Base-by-base conservation (phyloP, 2,888 invertebrate genomes). In the Polietes domitor region DNA sequence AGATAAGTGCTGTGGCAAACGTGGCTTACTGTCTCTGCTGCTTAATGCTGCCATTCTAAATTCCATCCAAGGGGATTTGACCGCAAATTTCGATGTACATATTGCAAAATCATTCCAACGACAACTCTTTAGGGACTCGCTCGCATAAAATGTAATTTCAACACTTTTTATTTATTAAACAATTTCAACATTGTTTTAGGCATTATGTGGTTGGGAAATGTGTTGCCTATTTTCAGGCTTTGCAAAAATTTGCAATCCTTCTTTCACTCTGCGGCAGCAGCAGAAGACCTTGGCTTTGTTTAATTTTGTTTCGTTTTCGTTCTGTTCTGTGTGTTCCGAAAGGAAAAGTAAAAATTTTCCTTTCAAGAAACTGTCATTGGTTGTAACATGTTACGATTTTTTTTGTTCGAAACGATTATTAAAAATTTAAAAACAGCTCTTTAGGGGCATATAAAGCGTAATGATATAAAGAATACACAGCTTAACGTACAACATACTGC, bases 341-440 rank as follows among this genome's bases (percentile, higher is more conserved):
- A 3, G 19, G 68, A 26, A 58, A 58, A 58, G 58, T 43, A 12
- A 43, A 68, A 68, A 43, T 68, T 15, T 68, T 41, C 10, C 24
- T 24, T 68, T 15, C 43, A 12, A 12, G 43, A 21, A 41, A 43
- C 28, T 68, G 68, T 41, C 24, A 68, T 41, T n/a, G 68, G n/a
- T 15, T 68, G 21, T 68, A 24, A 43, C 68, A 68, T 15, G 68
- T 28, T 19, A 17, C 4, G 65, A 41, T 41, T 28, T 12, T 41
- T n/a, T 61, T 61, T n/a, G 19, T 37, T 61, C 19, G 26, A 55
- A 75, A 72, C 53, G 50, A 65, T 10, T 77, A 77, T 81, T 77
- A 81, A 77, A 81, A 81, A 77, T 81, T 82, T 70, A 77, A 58
- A 71, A 81, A 77, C 32, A 55, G 55, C 65, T 81, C 81, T 73